Evolutionary conservation across 2,113 vertebrate genomes (phyloP).

Genomic region (Sebastes schlegelii): DNA sequence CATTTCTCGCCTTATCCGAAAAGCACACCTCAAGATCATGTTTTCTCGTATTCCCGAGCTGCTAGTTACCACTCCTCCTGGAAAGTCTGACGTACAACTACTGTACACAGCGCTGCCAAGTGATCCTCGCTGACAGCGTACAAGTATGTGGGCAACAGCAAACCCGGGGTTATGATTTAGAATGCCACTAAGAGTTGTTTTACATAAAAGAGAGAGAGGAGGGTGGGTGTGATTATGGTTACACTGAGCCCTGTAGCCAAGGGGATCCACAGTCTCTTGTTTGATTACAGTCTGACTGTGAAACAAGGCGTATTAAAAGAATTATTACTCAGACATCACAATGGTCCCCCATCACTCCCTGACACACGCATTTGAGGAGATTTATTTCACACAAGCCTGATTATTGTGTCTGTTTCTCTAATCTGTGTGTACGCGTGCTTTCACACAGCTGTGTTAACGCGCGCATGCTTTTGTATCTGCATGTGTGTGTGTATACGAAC

Average conservation of each 20-base stretch:
- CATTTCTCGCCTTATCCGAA: slow-evolving; percentile 23
- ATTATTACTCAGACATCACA: slow-evolving; percentile 75
- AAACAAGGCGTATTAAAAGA: slow-evolving; percentile 76
- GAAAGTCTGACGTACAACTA: slow-evolving; percentile 35
- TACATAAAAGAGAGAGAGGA: slow-evolving; percentile 58
- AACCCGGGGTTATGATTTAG: slow-evolving; percentile 71
- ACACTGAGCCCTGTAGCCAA: slow-evolving; percentile 65
- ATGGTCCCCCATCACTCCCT: slow-evolving; percentile 67
- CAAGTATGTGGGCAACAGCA: slow-evolving; percentile 51
- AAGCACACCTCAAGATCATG: slow-evolving; percentile 26
- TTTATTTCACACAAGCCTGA: slow-evolving; percentile 67
- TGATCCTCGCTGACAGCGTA: slow-evolving; percentile 42
- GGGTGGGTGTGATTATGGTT: slow-evolving; percentile 60
- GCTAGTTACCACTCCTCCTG: slow-evolving; percentile 24
- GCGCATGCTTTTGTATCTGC: background rate
- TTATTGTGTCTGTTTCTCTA: slow-evolving; percentile 54
- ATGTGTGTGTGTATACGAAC: slow-evolving; percentile 2
- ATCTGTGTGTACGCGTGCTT: slow-evolving; percentile 37
- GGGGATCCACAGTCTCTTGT: slow-evolving; percentile 72
- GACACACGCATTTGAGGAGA: slow-evolving; percentile 68
- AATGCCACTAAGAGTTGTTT: slow-evolving; percentile 72
- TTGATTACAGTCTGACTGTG: slow-evolving; percentile 76
- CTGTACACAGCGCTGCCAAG: slow-evolving; percentile 21
- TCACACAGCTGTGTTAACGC: background rate
- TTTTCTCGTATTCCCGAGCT: slow-evolving; percentile 29